Conservation (phyloP, 2,113 vertebrate genomes). For the Oreotrochilus melanogaster region DNA sequence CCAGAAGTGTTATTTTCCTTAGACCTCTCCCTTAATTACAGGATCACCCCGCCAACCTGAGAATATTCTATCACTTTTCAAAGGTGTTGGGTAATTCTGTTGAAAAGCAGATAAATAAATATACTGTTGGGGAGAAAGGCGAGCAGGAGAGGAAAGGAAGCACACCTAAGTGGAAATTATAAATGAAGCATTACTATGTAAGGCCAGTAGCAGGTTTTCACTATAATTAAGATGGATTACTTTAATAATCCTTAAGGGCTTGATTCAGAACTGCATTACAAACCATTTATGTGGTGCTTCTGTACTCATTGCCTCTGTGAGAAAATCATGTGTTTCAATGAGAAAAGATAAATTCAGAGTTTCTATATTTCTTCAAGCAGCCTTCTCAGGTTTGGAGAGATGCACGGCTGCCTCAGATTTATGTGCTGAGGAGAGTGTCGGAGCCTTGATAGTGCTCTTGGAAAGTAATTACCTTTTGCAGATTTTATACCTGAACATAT, state of each 20-base stretch:
- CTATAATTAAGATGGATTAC: conserved; percentile 72
- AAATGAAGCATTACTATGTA: conserved; percentile 65
- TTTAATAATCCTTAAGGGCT: conserved; percentile 70
- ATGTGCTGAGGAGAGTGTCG: not conserved
- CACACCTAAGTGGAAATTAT: conserved; percentile 26
- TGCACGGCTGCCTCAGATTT: not conserved
- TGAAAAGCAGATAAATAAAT: not conserved
- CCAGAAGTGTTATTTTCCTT: not conserved
- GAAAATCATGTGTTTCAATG: conserved; percentile 14
- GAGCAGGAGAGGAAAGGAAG: not conserved
- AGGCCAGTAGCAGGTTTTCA: conserved; percentile 55
- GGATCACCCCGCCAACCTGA: not conserved
- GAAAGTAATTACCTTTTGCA: conserved; percentile 52
- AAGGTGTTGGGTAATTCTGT: not conserved
- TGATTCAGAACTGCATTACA: conserved; percentile 46
- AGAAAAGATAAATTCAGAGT: not conserved
- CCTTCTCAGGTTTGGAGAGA: not conserved
- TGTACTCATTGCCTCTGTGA: conserved; percentile 9
- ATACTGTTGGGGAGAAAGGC: not conserved
- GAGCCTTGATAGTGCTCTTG: conserved; percentile 9
- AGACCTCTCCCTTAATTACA: not conserved
- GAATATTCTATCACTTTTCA: not conserved
- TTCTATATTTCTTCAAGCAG: conserved; percentile 34
- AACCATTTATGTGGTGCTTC: conserved; percentile 29
- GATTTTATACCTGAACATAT: conserved; percentile 43